Evolutionary conservation across 2,797 vertebrate species (phyloP), one percentile per base, ranked within the genome.

Genomic region (Crenuchus spilurus): DNA sequence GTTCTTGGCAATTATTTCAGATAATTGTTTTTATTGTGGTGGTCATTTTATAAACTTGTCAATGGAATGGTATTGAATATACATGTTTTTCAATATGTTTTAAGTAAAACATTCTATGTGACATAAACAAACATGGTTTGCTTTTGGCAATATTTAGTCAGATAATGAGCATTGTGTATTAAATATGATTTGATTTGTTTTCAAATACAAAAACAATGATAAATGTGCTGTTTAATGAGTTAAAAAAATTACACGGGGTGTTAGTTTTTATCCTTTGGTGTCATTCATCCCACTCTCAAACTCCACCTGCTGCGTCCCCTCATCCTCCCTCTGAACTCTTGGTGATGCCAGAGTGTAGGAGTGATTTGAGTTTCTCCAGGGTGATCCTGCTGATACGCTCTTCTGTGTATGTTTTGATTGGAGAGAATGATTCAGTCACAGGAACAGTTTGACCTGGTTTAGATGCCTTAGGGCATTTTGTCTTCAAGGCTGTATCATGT

Each of bases 371-470:
- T 73, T 46, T 35, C 66, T 68, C 22, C 4, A 10, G 30, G 37
- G 55, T 63, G 72, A 75, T 67, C 54, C 66, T 70, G 66, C 66
- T 70, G 66, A 39, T 10, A 9, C 33, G 61, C 69, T 72, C 54
- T 54, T 62, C n/a, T n/a, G n/a, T n/a, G 54, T 2, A 35, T 76
- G 37, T 20, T 22, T n/a, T 28, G 77, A 79, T 63, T 20, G 75
- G 70, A 82, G 76, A 24, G 70, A 58, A 76, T 70, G 72, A 76
- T 62, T 82, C 70, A 81, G 63, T 55, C 10, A 37, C 42, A 11
- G 18, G 57, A 67, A 72, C 54, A 71, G 63, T 58, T 62, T 80
- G 76, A 77, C 78, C 76, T 66, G 77, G 57, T 78, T 80, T 72
- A 74, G 60, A 78, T 58, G 49, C 51, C 58, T 54, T 24, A 55